phyloP scores from a whole-genome alignment of 2,113 vertebrate species.

The Condylura cristata region DNA sequence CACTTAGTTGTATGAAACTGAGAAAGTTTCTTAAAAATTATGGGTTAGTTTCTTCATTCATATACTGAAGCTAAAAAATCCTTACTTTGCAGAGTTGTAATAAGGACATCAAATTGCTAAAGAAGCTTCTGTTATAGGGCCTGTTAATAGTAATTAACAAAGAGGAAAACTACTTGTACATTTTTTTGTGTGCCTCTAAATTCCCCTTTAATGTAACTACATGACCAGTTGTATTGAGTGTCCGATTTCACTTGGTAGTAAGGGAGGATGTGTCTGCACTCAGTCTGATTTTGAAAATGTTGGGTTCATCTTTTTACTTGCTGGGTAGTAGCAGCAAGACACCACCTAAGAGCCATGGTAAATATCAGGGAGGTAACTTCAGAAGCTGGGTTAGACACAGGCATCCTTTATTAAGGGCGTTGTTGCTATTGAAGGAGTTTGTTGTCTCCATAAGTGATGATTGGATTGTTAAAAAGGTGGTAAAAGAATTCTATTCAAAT shows the following conservation, averaged over 20 bases:
- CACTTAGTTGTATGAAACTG: neutral
- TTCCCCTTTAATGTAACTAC: neutral
- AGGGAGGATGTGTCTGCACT: neutral
- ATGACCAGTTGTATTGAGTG: neutral
- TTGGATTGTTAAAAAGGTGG: neutral
- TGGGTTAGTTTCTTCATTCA: neutral
- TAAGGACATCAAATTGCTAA: neutral
- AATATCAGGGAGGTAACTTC: neutral
- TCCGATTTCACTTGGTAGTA: neutral
- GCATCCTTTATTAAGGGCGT: neutral
- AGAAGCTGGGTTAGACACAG: neutral
- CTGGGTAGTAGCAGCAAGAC: neutral
- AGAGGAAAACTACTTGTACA: neutral
- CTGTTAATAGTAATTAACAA: neutral
- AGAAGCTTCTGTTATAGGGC: neutral
- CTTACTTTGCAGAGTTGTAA: neutral
- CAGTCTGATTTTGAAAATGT: neutral
- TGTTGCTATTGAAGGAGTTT: neutral
- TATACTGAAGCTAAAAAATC: constrained; percentile 15
- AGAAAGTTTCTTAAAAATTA: neutral
- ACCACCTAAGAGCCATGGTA: neutral
- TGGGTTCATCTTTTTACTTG: neutral
- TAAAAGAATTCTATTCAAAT: neutral
- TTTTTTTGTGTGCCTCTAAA: neutral
- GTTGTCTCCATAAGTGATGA: neutral